These are phyloP conservation scores for Tetragnatha versicolor DNA, from an alignment of 1,140 invertebrate genomes.

Conservation along the genomic window DNA sequence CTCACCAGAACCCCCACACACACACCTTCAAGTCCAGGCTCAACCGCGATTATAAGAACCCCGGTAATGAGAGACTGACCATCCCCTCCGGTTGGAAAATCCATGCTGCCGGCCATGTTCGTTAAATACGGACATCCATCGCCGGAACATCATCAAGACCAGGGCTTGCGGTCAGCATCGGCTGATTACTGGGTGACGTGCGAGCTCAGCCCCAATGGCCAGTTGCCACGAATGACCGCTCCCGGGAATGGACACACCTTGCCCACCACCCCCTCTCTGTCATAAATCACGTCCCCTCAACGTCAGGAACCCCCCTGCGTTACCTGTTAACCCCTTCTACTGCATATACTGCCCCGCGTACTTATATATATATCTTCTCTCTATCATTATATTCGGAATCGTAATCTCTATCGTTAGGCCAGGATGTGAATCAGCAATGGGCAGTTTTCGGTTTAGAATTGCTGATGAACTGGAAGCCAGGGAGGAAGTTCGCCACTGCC, in stretches of 20 bases:
- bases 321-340: conserved; percentile 53
- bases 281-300: conserved; percentile 46
- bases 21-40: background rate
- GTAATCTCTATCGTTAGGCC: conserved; percentile 55
- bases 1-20: too few relatives aligned
- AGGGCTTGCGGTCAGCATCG: conserved; percentile 42
- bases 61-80: too few relatives aligned
- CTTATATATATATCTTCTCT: conserved; percentile 35
- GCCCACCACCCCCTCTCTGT: background rate
- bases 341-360: conserved; percentile 2
- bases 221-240: conserved; percentile 55
- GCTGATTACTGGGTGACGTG: conserved; percentile 49
- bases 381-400: conserved; percentile 55
- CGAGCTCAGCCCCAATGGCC: conserved; percentile 44
- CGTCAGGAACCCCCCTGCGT: conserved; percentile 10
- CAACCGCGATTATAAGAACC: background rate
- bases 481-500: conserved; percentile 32
- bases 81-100: too few relatives aligned
- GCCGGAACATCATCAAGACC: conserved; percentile 45
- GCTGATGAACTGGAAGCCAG: conserved; percentile 46
- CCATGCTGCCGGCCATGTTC: conserved; percentile 5
- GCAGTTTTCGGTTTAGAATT: conserved; percentile 56
- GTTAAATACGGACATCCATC: conserved; percentile 44
- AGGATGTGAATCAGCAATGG: conserved; percentile 55
- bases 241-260: conserved; percentile 14